Conservation (phyloP, 2,113 vertebrate species). For the Grantiella picta region DNA sequence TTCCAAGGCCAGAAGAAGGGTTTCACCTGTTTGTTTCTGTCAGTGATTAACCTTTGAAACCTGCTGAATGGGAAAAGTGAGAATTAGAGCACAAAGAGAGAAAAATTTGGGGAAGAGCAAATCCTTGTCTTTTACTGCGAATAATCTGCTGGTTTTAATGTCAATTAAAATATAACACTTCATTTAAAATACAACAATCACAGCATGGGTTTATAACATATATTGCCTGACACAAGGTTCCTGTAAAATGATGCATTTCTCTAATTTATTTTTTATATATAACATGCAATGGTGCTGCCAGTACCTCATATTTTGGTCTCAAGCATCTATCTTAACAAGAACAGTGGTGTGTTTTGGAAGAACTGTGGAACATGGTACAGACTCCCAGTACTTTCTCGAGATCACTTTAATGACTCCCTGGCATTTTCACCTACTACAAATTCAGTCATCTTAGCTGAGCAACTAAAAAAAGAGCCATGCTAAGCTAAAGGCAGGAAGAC, state of each 20-base stretch:
- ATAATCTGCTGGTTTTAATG: neutral
- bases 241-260: neutral
- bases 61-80: neutral
- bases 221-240: neutral
- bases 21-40: neutral
- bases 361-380: neutral
- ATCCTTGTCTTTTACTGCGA: neutral
- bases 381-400: slow-evolving; percentile 4
- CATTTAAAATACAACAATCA: neutral
- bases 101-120: neutral
- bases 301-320: neutral
- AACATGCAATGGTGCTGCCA: neutral
- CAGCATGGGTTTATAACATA: neutral
- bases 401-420: neutral
- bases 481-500: slow-evolving; percentile 52
- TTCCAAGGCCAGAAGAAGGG: neutral
- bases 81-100: neutral
- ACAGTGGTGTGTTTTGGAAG: neutral
- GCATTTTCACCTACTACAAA: neutral
- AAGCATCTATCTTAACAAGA: neutral
- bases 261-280: neutral
- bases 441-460: neutral
- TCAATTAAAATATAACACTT: neutral
- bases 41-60: neutral
- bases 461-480: neutral